phyloP scores from a whole-genome alignment of 2,113 vertebrate genomes.

The Triplophysa siluroides region DNA sequence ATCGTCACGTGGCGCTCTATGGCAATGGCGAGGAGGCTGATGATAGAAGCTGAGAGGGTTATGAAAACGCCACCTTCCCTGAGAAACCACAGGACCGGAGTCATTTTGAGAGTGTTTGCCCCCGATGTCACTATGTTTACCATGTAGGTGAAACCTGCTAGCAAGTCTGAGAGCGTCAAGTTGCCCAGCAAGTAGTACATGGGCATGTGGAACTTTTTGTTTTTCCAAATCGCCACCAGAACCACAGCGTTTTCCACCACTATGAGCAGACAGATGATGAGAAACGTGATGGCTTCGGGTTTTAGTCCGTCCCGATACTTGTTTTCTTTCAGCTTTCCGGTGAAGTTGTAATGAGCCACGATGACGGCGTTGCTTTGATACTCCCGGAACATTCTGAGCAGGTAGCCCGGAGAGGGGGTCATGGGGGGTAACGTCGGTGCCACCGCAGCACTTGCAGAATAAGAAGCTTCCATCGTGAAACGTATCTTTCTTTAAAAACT shows the following conservation, averaged over 20 bases:
- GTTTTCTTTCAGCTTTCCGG: constrained; percentile 79
- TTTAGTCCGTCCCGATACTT: constrained; percentile 79
- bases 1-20: constrained; percentile 88
- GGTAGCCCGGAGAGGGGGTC: constrained; percentile 48
- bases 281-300: constrained; percentile 74
- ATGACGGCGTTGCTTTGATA: constrained; percentile 79
- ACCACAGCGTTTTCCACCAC: constrained; percentile 85
- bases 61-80: constrained; percentile 87
- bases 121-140: constrained; percentile 87
- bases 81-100: constrained; percentile 84
- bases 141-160: constrained; percentile 87
- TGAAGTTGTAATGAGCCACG: constrained; percentile 84
- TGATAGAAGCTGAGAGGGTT: constrained; percentile 82
- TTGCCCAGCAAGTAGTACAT: constrained; percentile 90
- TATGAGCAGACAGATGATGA: constrained; percentile 84
- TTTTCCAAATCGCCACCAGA: constrained; percentile 82
- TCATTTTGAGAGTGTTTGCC: constrained; percentile 80
- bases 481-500: constrained; percentile 24
- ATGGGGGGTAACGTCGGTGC: constrained; percentile 41
- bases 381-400: constrained; percentile 66
- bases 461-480: constrained; percentile 50
- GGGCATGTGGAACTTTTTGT: constrained; percentile 88
- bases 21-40: constrained; percentile 89
- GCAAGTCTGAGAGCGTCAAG: constrained; percentile 85
- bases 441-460: constrained; percentile 46